Evolutionary conservation across 2,113 vertebrate species (phyloP), one percentile per base, ranked within the genome.

Genomic region (Psilopsiagon aymara): DNA sequence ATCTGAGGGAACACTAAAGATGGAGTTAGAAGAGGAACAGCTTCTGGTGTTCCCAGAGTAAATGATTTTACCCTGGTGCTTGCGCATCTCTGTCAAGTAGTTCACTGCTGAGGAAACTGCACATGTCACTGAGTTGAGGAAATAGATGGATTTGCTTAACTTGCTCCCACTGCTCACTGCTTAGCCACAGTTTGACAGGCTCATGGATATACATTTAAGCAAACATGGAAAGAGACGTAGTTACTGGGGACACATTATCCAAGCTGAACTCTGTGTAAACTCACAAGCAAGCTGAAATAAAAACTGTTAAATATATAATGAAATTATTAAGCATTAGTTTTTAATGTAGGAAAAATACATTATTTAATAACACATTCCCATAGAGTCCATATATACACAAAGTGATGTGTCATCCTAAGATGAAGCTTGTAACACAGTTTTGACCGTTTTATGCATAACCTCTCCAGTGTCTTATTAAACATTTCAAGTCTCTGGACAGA

Each of bases 101-200:
- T 76, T 94, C 68, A 86, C 51, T 75, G 79, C 41, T 53, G 41
- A 90, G 82, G 86, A 80, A 95, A 92, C 19, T 63, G 79, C 59
- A 49, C 29, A 37, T 37, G 13, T 52, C 11, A 3, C 76, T n/a
- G 71, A 69, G 24, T 0, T 88, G 59, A 41, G 23, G 37, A 92
- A 92, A 62, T 46, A 8, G 60, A 90, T 83, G 53, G 71, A 86
- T 92, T 94, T 95, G 67, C 68, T 44, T 62, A 77, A 67, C 86
- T 90, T 80, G 25, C 46, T 93, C 53, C 51, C 37, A 53, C 92
- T 96, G 81, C 46, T 39, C 25, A 60, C 31, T 55, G 39, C 41
- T 92, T 92, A 21, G 9, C 55, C n/a, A 27, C 0, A 5, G 17
- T 71, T 88, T 90, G 23, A 67, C 15, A 46, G 69, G 51, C 46